Base-by-base conservation (phyloP, 2,888 invertebrate genomes). In the Drosophila paramelanica region DNA sequence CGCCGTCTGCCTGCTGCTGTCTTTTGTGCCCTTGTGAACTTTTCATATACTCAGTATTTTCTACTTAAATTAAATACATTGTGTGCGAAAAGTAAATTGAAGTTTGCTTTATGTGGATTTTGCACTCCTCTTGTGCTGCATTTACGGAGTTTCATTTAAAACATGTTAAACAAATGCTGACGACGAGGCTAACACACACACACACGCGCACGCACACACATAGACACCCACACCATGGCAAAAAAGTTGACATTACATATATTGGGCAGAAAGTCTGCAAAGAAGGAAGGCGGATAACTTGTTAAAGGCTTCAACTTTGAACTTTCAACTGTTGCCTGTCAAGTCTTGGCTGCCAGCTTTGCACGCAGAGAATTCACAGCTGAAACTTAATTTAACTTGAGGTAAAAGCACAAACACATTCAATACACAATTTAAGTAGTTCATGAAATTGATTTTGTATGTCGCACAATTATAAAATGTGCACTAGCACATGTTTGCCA, bases 1-100 rank as follows among this genome's bases (percentile, higher is more conserved):
- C 43, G 43, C 31, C 33, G 17, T 17, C 50, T 38, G 41, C 45
- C 42, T 65, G 59, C 51, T 56, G 64, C 51, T 56, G 64, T 67
- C 67, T 71, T 72, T 64, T 68, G 64, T 69, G 85, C 68, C 79
- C 85, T 79, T 81, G 81, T 43, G 46, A 79, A 72, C 77, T 82
- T 77, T 74, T 65, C 78, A 69, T 70, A 76, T 70, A 84, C 60
- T 78, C 68, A 62, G 75, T 60, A 75, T 82, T 73, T 77, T 88
- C 75, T 75, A 84, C 86, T 86, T 86, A 86, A 88, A 82, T 84
- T 86, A 88, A 88, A 84, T 80, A 84, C 88, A 84, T 85, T 85
- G 88, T 88, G 83, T 86, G 88, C 73, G 61, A 77, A 85, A 86
- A 88, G 80, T 85, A 85, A 83, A 83, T 85, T 74, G 80, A 82